A percentile compares a stretch with the other conserved stretches of the same genome.
phyloP scores from a whole-genome alignment of 2,888 invertebrate genomes.

The Lordiphosa fenestrarum region DNA sequence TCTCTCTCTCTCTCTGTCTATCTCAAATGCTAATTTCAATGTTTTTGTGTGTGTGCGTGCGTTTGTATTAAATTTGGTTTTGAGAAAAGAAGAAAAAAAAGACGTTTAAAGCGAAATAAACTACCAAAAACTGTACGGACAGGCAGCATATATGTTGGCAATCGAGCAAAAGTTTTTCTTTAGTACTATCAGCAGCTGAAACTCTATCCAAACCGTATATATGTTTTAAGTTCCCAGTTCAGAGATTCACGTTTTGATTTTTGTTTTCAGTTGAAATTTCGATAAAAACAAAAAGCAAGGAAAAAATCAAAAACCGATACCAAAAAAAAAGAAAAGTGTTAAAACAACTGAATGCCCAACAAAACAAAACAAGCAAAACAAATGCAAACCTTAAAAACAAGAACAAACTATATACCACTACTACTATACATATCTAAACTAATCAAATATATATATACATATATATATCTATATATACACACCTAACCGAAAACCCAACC shows the following conservation, averaged over 20 bases:
- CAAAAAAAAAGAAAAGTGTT: slow-evolving; percentile 12
- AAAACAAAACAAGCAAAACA: slow-evolving; percentile 16
- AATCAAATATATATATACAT: slow-evolving; percentile 29
- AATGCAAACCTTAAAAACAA: slow-evolving; percentile 17
- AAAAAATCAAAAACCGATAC: slow-evolving; percentile 5
- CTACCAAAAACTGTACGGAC: slow-evolving; percentile 73
- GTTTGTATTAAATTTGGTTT: slow-evolving; percentile 77
- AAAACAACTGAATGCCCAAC: slow-evolving; percentile 4
- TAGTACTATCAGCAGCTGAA: slow-evolving; percentile 56
- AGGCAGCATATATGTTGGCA: slow-evolving; percentile 81
- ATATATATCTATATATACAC: background rate
- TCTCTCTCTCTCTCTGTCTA: slow-evolving; percentile 16
- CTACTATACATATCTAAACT: slow-evolving; percentile 34
- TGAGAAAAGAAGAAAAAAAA: slow-evolving; percentile 17
- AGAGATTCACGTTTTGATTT: slow-evolving; percentile 39
- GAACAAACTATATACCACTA: slow-evolving; percentile 33
- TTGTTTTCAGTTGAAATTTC: slow-evolving; percentile 64
- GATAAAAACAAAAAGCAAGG: slow-evolving; percentile 46
- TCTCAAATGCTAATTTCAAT: slow-evolving; percentile 66
- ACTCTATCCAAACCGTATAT: slow-evolving; percentile 1
- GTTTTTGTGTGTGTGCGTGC: slow-evolving; percentile 67
- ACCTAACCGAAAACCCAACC: too few species aligned
- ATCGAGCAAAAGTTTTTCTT: slow-evolving; percentile 77
- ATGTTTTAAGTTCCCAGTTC: slow-evolving; percentile 22
- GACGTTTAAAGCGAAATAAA: slow-evolving; percentile 15